Evolutionary conservation across 2,888 invertebrate species (phyloP).

Genomic region (Xanthorhoe spadicearia): DNA sequence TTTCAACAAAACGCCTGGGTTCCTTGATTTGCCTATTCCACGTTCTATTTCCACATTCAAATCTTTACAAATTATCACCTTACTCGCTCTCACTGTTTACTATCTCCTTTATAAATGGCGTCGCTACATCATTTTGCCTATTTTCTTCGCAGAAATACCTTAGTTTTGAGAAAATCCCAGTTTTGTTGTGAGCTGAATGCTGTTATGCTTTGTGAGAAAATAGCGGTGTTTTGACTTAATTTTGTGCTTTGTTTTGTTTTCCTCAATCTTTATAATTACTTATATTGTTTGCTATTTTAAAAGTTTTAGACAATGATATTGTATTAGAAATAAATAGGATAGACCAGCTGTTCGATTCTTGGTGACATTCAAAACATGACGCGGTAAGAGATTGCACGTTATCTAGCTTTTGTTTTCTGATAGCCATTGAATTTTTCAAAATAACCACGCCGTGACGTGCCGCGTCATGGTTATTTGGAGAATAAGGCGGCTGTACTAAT

Average conservation of each 20-base stretch:
- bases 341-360: no score
- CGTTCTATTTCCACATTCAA: conserved; percentile 29
- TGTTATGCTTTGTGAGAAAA: conserved; percentile 14
- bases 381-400: no score
- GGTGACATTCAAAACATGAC: no score
- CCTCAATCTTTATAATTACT: not conserved
- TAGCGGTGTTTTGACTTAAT: not conserved
- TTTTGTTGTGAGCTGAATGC: conserved; percentile 11
- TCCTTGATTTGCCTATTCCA: not conserved
- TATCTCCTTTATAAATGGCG: conserved; percentile 41
- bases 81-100: conserved; percentile 37
- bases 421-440: no score
- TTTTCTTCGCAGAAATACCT: conserved; percentile 25
- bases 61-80: conserved; percentile 44
- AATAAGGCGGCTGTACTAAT: no score
- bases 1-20: not conserved
- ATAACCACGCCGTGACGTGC: no score
- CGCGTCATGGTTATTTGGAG: no score
- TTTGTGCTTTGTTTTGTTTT: not conserved
- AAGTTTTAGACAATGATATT: no score
- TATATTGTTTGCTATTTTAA: no score
- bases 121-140: conserved; percentile 39
- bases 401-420: no score
- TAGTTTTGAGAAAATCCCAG: conserved; percentile 14
- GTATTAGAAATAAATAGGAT: no score